These are phyloP conservation scores for Rhegmatorhina hoffmannsi DNA, from an alignment of 2,113 vertebrate species.

Conservation along the genomic window DNA sequence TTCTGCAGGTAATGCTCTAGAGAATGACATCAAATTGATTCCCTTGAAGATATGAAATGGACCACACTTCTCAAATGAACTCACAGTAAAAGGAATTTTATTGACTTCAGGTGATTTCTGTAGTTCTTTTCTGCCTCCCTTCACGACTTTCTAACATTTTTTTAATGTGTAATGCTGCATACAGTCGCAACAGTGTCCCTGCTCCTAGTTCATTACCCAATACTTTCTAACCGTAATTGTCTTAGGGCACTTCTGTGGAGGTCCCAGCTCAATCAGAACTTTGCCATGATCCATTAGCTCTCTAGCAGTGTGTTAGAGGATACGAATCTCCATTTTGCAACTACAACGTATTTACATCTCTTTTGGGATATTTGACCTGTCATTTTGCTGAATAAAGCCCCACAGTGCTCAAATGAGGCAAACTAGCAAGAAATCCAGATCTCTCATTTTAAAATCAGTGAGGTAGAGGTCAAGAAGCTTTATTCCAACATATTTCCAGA, in stretches of 20 bases:
- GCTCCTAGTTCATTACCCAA: background rate
- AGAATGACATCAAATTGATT: background rate
- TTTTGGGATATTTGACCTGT: background rate
- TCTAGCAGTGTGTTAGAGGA: background rate
- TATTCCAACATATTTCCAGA: background rate
- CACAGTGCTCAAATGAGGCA: background rate
- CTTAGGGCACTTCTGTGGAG: background rate
- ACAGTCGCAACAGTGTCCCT: background rate
- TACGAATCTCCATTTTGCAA: background rate
- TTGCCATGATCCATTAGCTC: background rate
- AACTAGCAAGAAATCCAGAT: background rate
- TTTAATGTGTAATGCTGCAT: background rate
- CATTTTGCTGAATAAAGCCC: background rate
- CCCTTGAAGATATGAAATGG: background rate
- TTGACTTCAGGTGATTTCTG: background rate
- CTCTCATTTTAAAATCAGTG: background rate
- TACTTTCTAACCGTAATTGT: background rate
- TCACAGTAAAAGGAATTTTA: background rate
- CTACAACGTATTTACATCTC: background rate
- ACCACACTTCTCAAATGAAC: background rate
- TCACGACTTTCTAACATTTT: background rate
- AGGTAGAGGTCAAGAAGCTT: background rate
- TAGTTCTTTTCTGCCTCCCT: background rate
- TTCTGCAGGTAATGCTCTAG: background rate
- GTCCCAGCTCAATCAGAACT: background rate